These are phyloP conservation scores for Protosalanx chinensis DNA, from an alignment of 2,797 vertebrate genomes.

Conservation along the genomic window DNA sequence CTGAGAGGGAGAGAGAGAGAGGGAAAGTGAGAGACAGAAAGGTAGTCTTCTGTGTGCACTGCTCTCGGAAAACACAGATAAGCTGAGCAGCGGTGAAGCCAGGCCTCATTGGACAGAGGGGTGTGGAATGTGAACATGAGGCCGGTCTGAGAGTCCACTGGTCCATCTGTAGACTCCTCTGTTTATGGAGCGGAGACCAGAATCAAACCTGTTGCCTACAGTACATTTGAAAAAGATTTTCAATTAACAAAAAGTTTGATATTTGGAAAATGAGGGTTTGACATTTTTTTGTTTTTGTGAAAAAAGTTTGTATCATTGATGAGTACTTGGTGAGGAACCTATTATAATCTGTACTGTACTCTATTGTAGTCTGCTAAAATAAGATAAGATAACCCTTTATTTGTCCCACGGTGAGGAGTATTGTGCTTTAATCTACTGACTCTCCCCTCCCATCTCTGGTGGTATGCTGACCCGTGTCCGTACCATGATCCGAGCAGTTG, in stretches of 20 bases:
- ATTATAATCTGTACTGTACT: too few species aligned
- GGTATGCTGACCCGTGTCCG: neutral
- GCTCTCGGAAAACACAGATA: slow-evolving; percentile 47
- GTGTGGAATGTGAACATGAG: slow-evolving; percentile 50
- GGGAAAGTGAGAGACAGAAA: slow-evolving; percentile 9
- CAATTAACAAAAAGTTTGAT: too few species aligned
- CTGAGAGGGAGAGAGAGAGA: slow-evolving; percentile 26
- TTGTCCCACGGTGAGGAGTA: too few species aligned
- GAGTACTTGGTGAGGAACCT: too few species aligned
- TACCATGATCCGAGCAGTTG: neutral
- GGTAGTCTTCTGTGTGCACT: slow-evolving; percentile 13
- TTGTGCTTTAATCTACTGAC: too few species aligned
- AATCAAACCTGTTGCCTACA: neutral
- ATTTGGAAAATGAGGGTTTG: too few species aligned
- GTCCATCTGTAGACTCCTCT: neutral
- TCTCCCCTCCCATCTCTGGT: too few species aligned
- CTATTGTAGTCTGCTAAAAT: too few species aligned
- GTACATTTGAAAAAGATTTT: neutral
- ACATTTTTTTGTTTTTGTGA: too few species aligned
- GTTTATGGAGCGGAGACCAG: neutral
- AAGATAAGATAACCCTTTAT: too few species aligned
- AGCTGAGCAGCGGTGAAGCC: slow-evolving; percentile 17
- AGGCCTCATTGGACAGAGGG: slow-evolving; percentile 44
- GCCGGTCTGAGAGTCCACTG: slow-evolving; percentile 17
- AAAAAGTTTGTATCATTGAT: too few species aligned